Percentiles rank a stretch among this genome's conserved stretches.
phyloP scores from a whole-genome alignment of 2,797 vertebrate species.

The Halcyon smyrnensis region DNA sequence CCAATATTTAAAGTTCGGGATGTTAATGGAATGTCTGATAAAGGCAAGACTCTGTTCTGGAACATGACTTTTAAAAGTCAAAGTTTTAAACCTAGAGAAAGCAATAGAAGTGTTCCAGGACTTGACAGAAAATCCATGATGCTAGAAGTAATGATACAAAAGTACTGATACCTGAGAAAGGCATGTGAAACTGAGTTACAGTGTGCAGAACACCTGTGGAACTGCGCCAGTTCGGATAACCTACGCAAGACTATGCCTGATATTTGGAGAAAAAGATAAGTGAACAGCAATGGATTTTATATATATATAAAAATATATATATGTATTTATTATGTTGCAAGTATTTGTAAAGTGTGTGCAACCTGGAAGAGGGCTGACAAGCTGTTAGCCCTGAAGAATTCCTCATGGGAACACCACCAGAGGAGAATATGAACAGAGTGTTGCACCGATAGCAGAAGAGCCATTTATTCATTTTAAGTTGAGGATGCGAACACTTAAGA shows the following conservation, averaged over 20 bases:
- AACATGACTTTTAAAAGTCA: not conserved
- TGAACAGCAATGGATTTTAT: not conserved
- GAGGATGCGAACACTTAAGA: not conserved
- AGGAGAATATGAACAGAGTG: not conserved
- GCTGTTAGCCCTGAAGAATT: not conserved
- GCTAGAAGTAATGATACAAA: not conserved
- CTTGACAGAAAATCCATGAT: not conserved
- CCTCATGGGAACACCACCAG: fast-evolving
- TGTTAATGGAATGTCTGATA: not conserved
- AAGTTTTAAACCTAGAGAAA: not conserved
- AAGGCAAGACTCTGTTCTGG: not conserved
- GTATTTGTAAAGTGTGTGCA: fast-evolving
- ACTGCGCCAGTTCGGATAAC: not conserved
- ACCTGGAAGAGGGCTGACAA: not conserved
- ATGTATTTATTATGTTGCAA: not conserved
- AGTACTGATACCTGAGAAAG: not conserved
- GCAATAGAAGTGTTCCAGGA: not conserved
- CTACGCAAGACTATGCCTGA: not conserved
- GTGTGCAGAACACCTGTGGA: not conserved
- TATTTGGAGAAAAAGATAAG: not conserved
- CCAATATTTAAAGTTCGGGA: not conserved
- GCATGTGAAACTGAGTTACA: not conserved
- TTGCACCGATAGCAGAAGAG: not conserved
- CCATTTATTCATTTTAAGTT: not conserved
- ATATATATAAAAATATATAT: no score